Evolutionary conservation across 2,113 vertebrate genomes (phyloP).

Genomic region (Gallinago jamesoni): DNA sequence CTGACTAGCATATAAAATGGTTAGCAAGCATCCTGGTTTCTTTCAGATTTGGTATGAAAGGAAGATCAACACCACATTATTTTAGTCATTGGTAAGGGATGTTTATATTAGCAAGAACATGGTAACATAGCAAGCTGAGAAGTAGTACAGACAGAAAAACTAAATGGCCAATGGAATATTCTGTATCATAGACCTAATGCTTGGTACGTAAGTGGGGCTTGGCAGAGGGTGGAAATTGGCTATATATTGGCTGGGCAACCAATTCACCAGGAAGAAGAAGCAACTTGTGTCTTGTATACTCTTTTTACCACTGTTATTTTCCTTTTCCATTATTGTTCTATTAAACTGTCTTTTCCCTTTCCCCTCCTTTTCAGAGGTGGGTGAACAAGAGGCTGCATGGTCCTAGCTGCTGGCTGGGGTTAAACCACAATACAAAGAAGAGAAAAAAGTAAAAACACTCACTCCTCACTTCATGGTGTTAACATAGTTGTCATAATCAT

Average conservation of each 20-base stretch:
- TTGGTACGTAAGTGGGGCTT: background rate
- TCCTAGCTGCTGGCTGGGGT: background rate
- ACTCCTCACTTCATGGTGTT: background rate
- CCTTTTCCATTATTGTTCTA: background rate
- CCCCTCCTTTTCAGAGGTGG: background rate
- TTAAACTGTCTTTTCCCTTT: background rate
- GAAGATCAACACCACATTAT: background rate
- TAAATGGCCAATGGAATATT: background rate
- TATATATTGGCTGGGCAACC: background rate
- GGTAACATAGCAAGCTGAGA: background rate
- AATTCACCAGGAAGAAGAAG: background rate
- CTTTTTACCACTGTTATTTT: background rate
- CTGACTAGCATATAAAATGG: background rate
- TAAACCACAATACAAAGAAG: background rate
- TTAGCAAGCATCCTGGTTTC: background rate
- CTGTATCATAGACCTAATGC: background rate
- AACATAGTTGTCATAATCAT: background rate
- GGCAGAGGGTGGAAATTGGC: background rate
- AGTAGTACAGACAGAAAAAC: background rate
- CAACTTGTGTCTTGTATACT: background rate
- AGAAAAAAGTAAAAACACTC: background rate
- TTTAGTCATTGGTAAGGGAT: background rate
- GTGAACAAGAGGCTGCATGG: background rate
- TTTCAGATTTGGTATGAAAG: background rate
- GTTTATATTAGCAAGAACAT: background rate